Conservation (phyloP, 2,797 vertebrate genomes). For the Ficedula albicollis region DNA sequence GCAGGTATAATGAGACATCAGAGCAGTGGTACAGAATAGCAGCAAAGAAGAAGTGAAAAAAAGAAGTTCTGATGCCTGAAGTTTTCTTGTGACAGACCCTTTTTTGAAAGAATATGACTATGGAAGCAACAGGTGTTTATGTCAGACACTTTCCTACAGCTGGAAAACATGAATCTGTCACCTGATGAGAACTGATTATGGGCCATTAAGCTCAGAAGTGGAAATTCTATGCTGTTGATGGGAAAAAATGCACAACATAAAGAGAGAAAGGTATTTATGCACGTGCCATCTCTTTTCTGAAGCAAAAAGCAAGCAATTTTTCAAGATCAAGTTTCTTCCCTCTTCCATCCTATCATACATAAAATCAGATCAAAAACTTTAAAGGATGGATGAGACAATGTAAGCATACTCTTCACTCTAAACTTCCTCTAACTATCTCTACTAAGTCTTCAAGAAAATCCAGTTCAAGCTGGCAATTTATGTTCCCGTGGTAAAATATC, state of each 20-base stretch:
- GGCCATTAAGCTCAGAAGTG: background rate
- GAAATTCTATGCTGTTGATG: background rate
- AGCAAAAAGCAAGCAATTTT: conserved; percentile 4
- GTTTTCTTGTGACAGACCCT: background rate
- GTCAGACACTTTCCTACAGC: background rate
- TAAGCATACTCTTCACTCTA: background rate
- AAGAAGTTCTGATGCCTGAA: background rate
- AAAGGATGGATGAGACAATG: background rate
- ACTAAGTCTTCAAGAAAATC: background rate
- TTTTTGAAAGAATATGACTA: background rate
- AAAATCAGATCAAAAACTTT: background rate
- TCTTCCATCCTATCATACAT: background rate
- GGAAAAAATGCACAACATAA: background rate
- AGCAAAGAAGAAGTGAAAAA: background rate
- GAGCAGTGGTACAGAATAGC: background rate
- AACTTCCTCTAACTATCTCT: background rate
- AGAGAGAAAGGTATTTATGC: background rate
- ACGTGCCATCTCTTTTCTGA: background rate
- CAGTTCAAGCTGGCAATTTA: background rate
- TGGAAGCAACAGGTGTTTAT: conserved; percentile 39
- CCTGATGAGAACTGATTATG: conserved; percentile 24
- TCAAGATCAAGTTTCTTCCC: background rate
- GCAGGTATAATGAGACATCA: conserved; percentile 60
- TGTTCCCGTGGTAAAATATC: background rate
- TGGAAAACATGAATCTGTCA: conserved; percentile 29